Percentiles rank a stretch among this genome's conserved stretches.
phyloP scores from a whole-genome alignment of 2,797 vertebrate genomes.

The Salarias fasciatus region DNA sequence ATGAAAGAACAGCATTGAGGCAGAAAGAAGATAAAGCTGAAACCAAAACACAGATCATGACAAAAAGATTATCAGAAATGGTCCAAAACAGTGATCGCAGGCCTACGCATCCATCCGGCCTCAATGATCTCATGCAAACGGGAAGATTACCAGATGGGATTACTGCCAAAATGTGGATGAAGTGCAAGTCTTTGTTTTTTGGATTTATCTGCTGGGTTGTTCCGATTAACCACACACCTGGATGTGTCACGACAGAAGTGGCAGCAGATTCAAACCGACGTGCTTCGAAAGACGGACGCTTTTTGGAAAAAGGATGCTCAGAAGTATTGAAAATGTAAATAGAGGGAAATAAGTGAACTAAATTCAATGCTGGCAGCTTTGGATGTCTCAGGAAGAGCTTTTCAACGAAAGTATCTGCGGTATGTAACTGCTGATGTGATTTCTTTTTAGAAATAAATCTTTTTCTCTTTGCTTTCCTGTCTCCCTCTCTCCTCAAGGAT shows the following conservation, averaged over 20 bases:
- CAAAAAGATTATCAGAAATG: not conserved
- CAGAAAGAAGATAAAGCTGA: no score
- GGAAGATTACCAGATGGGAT: constrained; percentile 9
- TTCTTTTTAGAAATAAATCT: constrained; percentile 8
- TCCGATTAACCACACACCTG: constrained; percentile 4
- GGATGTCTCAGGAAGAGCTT: not conserved
- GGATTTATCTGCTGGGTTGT: not conserved
- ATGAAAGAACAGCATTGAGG: no score
- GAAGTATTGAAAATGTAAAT: no score
- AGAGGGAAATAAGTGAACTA: no score
- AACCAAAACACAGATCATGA: no score
- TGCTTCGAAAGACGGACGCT: not conserved
- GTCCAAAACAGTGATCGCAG: not conserved
- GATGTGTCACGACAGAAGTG: not conserved
- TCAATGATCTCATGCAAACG: not conserved
- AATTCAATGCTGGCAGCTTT: no score
- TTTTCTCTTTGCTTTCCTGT: constrained; percentile 29
- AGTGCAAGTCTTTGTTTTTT: constrained; percentile 3
- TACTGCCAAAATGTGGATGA: not conserved
- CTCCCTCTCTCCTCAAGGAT: constrained; percentile 81
- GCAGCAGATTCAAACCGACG: constrained; percentile 17
- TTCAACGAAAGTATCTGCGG: not conserved
- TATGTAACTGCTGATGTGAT: constrained; percentile 10
- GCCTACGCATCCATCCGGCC: not conserved
- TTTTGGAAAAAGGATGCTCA: not conserved